phyloP scores from a whole-genome alignment of 2,888 invertebrate species.

The Lepidocyrtoides sp. region DNA sequence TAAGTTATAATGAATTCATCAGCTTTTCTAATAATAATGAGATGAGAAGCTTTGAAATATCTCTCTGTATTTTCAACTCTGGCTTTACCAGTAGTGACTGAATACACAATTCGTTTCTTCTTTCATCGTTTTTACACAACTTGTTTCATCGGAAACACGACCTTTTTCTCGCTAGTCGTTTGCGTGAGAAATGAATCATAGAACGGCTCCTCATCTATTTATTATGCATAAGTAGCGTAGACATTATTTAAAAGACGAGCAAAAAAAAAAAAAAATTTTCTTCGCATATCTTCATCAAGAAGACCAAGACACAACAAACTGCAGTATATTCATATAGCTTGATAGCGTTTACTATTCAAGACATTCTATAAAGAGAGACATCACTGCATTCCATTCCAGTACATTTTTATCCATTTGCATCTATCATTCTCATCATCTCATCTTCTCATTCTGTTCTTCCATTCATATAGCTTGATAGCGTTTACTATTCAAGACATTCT shows the following conservation, averaged over 20 bases:
- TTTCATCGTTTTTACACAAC: not conserved
- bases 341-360: no score
- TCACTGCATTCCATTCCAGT: conserved; percentile 15
- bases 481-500: not conserved
- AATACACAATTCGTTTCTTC: not conserved
- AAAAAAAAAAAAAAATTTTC: not conserved
- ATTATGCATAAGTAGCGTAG: not conserved
- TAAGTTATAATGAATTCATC: not conserved
- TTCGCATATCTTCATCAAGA: not conserved
- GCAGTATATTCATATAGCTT: no score
- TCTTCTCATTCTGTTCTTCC: no score
- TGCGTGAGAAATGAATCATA: not conserved
- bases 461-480: not conserved
- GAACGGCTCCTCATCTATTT: not conserved
- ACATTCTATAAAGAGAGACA: no score
- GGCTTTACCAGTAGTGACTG: no score
- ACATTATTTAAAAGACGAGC: not conserved
- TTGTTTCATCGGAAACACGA: conserved; percentile 7
- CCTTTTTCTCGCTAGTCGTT: not conserved
- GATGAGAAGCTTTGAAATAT: not conserved
- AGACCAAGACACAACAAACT: no score
- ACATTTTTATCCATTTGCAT: conserved; percentile 18
- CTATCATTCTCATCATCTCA: not conserved
- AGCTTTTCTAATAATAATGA: not conserved
- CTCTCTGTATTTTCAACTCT: not conserved